Conservation (phyloP, 2,888 invertebrate species). For the Lysandra bellargus region DNA sequence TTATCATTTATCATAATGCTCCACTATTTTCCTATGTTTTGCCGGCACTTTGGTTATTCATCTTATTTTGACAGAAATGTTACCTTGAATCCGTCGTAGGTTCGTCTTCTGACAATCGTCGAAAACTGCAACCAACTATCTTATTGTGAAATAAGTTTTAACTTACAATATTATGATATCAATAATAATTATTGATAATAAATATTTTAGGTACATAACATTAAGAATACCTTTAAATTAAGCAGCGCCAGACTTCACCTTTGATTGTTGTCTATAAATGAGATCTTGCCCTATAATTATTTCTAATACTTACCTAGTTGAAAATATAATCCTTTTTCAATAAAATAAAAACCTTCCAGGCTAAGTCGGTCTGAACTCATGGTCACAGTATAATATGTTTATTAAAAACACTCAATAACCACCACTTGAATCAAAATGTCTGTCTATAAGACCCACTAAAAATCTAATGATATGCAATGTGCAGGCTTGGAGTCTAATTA, state of each 20-base stretch:
- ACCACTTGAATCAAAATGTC: too few relatives aligned
- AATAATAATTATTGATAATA: background rate
- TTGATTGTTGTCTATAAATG: background rate
- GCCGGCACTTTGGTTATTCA: slow-evolving; percentile 70
- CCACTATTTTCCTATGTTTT: slow-evolving; percentile 36
- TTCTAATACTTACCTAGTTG: background rate
- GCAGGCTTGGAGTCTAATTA: too few relatives aligned
- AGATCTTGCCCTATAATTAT: too few relatives aligned
- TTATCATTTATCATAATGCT: background rate
- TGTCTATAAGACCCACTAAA: too few relatives aligned
- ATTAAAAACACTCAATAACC: background rate
- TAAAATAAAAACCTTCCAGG: background rate
- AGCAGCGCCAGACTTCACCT: background rate
- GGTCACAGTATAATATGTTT: background rate
- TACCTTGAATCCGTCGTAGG: slow-evolving; percentile 30
- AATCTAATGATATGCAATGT: too few relatives aligned
- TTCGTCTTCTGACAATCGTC: slow-evolving; percentile 14
- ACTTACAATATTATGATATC: background rate
- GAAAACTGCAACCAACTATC: background rate
- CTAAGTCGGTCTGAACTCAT: background rate
- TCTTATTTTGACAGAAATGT: slow-evolving; percentile 32
- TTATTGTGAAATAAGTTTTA: background rate
- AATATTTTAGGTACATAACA: background rate
- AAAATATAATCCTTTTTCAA: background rate
- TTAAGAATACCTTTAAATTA: background rate